Base-by-base conservation (phyloP, 2,113 vertebrate species). In the Notechis scutatus region DNA sequence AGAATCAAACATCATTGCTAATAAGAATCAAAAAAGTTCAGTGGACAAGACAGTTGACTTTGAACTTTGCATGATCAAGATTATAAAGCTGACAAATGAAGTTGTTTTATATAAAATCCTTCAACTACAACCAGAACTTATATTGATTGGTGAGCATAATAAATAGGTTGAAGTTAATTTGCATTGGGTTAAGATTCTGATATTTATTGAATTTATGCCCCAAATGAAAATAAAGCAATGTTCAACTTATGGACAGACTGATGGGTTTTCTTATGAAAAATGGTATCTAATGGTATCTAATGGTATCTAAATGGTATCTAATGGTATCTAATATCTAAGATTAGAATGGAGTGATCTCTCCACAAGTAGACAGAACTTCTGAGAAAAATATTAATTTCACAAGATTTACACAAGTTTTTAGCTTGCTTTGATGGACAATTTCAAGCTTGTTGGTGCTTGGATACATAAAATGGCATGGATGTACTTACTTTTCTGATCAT, bases 1-100 rank as follows among this genome's bases (percentile, higher is more conserved):
- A 57, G 29, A 95, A 95, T 69, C 56, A n/a, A 39, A 56, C 54
- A 20, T 34, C 42, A 8, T 26, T 91, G 21, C 21, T 91, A 93
- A 92, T 90, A 69, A 34, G 64, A 74, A 24, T 18, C 26, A 47
- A 50, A 1, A 50, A 64, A 90, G 7, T 47, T 45, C n/a, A 85
- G 18, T 39, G 23, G 23, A 14, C 9, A 23, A 2, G 69, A 18
- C 2, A 47, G 55, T 45, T 56, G 21, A 24, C 23, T 39, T 56
- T 56, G 34, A 55, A 15, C 45, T 45, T 29, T n/a, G 26, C 14
- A 18, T 10, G 8, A 42, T 90, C 42, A 64, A 50, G 26, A 20
- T n/a, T 61, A 24, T 21, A 61, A 61, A 29, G 10, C 5, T 90
- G 11, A 69, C 57, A 26, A 64, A 29, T 64, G 26, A 29, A 64